phyloP scores from a whole-genome alignment of 2,113 vertebrate genomes.

The Rhea americana region DNA sequence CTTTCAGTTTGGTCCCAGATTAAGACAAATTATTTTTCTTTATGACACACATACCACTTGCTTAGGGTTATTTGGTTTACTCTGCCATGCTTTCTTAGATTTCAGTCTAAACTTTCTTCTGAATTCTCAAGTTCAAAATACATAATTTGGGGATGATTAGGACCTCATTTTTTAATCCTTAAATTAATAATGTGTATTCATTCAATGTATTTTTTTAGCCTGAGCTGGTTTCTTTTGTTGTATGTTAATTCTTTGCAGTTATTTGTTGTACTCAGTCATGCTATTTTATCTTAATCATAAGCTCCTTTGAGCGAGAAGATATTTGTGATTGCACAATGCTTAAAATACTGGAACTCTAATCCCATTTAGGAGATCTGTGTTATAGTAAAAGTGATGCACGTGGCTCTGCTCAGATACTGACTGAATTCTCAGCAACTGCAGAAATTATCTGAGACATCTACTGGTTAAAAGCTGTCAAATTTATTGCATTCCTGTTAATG shows the following conservation, averaged over 20 bases:
- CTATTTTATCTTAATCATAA: conserved; percentile 9
- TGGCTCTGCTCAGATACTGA: not conserved
- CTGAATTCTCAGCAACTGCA: not conserved
- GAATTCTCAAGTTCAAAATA: not conserved
- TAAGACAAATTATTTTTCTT: not conserved
- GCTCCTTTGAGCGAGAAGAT: not conserved
- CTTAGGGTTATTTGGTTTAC: not conserved
- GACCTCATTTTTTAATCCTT: not conserved
- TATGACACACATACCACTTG: not conserved
- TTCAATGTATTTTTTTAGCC: not conserved
- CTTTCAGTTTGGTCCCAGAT: not conserved
- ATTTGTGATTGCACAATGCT: not conserved
- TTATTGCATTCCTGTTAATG: not conserved
- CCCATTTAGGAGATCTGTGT: not conserved
- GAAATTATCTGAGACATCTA: not conserved
- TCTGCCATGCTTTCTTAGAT: not conserved
- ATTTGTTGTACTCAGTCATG: not conserved
- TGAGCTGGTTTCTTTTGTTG: not conserved
- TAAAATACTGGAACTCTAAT: conserved; percentile 5
- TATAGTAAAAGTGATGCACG: not conserved
- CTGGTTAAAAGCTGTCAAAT: not conserved
- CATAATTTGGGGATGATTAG: not conserved
- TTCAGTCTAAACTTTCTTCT: not conserved
- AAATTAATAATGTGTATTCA: not conserved
- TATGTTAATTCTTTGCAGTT: not conserved